Evolutionary conservation across 2,797 vertebrate genomes (phyloP), one percentile per base, ranked within the genome.

Genomic region (Botia kubotai): DNA sequence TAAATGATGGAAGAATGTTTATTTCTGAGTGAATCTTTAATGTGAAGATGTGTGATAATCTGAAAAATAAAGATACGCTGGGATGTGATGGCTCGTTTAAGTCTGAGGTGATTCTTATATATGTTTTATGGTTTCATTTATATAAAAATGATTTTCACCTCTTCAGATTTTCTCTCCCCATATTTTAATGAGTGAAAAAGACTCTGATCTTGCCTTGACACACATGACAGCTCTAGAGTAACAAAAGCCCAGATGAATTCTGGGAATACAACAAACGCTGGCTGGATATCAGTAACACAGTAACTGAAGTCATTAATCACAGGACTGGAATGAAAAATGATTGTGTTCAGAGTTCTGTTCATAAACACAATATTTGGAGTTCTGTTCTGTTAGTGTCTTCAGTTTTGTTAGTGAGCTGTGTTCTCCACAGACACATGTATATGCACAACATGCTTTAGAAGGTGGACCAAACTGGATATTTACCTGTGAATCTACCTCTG

Each of bases 271-370:
- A 8, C 17, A 12, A 55, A 4, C 33, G 33, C 53, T 77, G 65
- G 62, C 74, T 11, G 0, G 5, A 55, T 76, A 65, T 69, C 36
- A 57, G 39, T 70, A 67, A 70, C 26, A 50, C 53, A 60, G 17
- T 58, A 78, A 78, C 60, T 62, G 0, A 78, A 50, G 43, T 62
- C 53, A 78, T 71, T 60, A 78, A 78, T 70, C 55, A 78, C 10
- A 12, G 39, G 12, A 36, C 39, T 78, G 76, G 26, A 50, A 52
- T 62, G 33, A 62, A 69, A 71, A 62, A 5, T 21, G 39, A 67
- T 67, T 67, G 36, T 4, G 14, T 43, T 77, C 6, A 29, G 8
- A 53, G 65, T 67, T 43, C 50, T n/a, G 6, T 67, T 77, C 10
- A 55, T 68, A 26, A 76, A 66, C 48, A 53, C 62, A 26, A 57